Evolutionary conservation across 2,113 vertebrate genomes (phyloP).

Genomic region (Hydropotes inermis): DNA sequence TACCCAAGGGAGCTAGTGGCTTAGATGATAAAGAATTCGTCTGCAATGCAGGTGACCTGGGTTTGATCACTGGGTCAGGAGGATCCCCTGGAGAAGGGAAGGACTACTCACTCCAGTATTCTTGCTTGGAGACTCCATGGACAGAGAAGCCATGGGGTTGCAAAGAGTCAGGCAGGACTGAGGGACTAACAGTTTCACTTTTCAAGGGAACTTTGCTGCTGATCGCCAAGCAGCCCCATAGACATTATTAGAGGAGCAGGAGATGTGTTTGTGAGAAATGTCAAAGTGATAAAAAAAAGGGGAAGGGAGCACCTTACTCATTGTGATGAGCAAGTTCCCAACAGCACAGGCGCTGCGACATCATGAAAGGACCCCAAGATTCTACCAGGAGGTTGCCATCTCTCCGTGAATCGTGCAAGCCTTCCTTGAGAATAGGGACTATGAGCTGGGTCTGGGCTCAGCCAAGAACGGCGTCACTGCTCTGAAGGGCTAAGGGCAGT

Average conservation of each 20-base stretch:
- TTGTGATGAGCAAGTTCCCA: neutral
- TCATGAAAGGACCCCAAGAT: slow-evolving; percentile 32
- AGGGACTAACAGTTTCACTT: neutral
- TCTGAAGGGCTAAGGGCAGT: neutral
- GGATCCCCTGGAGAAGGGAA: neutral
- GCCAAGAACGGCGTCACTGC: neutral
- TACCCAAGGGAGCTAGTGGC: neutral
- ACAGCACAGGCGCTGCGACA: neutral
- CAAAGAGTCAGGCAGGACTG: neutral
- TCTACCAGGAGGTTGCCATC: slow-evolving; percentile 19
- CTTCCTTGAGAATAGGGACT: neutral
- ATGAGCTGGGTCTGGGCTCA: neutral
- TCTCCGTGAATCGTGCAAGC: neutral
- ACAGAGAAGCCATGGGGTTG: neutral
- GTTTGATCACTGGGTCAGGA: neutral
- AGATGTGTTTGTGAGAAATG: slow-evolving; percentile 61
- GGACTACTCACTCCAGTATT: neutral
- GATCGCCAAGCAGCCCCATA: slow-evolving; percentile 24
- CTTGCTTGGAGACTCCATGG: neutral
- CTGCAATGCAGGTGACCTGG: neutral
- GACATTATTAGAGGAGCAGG: slow-evolving; percentile 47
- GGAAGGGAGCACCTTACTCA: neutral
- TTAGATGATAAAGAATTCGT: neutral
- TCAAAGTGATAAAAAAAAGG: slow-evolving; percentile 10
- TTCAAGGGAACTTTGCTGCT: neutral